phyloP scores from a whole-genome alignment of 1,140 invertebrate species.

The Drosophila arawakana region DNA sequence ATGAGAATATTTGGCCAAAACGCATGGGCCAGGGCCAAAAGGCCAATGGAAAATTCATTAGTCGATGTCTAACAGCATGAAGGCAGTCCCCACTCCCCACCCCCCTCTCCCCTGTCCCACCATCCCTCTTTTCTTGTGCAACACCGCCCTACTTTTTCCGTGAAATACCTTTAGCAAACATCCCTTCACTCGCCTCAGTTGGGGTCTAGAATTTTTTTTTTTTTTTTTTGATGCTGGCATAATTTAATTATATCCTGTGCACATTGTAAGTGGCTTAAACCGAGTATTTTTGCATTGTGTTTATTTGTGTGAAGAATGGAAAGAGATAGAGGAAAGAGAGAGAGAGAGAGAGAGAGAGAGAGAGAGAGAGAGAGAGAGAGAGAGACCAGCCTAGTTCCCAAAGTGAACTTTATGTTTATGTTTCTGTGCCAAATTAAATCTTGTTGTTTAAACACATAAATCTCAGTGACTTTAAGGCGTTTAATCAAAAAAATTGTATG shows the following conservation, averaged over 20 bases:
- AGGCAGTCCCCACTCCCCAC: neutral
- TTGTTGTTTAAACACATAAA: too few species aligned
- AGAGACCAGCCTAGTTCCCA: too few species aligned
- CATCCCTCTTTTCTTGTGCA: neutral
- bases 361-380: too few species aligned
- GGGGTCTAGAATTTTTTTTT: slow-evolving; percentile 18
- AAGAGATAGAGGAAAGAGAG: too few species aligned
- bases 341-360: too few species aligned
- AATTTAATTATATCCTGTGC: slow-evolving; percentile 59
- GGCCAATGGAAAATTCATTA: slow-evolving; percentile 27
- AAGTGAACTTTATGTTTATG: too few species aligned
- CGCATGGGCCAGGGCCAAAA: neutral
- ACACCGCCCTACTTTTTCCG: neutral
- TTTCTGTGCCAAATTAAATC: too few species aligned
- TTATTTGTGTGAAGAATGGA: neutral
- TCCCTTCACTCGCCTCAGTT: neutral
- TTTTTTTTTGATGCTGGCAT: slow-evolving; percentile 29
- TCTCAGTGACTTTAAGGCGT: too few species aligned
- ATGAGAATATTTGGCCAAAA: neutral
- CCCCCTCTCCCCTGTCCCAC: neutral
- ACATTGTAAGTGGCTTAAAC: neutral
- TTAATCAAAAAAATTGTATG: too few species aligned
- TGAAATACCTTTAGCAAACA: slow-evolving; percentile 1
- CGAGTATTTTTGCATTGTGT: neutral
- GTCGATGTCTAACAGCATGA: slow-evolving; percentile 9